Evolutionary conservation across 2,113 vertebrate species (phyloP).

Genomic region (Axis porcinus): DNA sequence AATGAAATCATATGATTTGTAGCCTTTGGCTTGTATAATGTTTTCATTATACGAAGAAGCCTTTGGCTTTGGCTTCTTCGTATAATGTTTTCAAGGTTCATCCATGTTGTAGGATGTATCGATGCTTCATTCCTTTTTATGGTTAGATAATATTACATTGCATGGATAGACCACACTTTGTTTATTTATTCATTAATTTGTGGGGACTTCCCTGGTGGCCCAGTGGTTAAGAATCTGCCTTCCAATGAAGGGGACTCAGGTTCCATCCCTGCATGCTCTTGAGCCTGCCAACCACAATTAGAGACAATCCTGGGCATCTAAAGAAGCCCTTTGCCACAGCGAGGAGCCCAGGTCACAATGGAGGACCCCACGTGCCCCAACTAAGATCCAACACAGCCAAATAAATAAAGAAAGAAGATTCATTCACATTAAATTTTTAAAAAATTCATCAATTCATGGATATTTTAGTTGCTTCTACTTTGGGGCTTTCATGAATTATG

Average conservation of each 20-base stretch:
- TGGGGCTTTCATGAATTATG: neutral
- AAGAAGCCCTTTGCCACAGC: neutral
- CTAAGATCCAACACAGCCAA: neutral
- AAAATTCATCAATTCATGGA: neutral
- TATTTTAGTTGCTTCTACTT: neutral
- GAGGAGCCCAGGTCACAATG: neutral
- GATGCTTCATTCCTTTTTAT: neutral
- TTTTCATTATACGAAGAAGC: neutral
- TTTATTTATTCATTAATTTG: neutral
- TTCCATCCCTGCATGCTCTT: neutral
- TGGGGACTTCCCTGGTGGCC: neutral
- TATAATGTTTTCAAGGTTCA: neutral
- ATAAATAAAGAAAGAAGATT: neutral
- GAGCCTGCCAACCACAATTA: neutral
- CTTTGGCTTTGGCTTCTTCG: neutral
- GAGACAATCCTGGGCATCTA: neutral
- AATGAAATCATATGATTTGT: neutral
- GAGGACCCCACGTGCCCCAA: neutral
- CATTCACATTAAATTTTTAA: neutral
- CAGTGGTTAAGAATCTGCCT: neutral
- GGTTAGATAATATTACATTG: neutral
- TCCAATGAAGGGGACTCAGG: neutral
- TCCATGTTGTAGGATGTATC: neutral
- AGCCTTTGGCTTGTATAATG: neutral
- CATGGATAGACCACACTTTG: neutral